Base-by-base conservation (phyloP, 2,888 invertebrate species). In the Achlya flavicornis region DNA sequence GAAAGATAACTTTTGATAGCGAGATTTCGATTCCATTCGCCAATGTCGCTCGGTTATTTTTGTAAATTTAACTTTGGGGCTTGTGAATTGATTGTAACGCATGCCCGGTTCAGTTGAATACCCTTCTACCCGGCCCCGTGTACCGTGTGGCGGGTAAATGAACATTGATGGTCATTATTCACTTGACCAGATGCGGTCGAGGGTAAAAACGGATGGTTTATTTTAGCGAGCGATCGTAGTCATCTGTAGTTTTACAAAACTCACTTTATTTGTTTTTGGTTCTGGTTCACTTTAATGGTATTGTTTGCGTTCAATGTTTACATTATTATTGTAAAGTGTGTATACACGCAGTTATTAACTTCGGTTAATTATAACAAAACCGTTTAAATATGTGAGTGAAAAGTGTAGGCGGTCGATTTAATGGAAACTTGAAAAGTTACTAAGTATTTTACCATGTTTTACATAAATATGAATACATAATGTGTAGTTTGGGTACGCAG, bases 201-300 rank as follows among this genome's bases (percentile, higher is more conserved):
- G 65, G 57, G 62, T 71, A 79, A 80, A 81, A 80, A 81, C 79
- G 69, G 72, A 71, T 64, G 81, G 76, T 68, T 66, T 65, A 71
- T 66, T 73, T 69, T 66, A 69, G 65, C 67, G 66, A 65, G 63
- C 61, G 61, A 61, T 61, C 64, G 61, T 12, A 41, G 12, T 19
- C 41, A 12, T 19, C 59, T 46, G 59, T 59, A 65, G 62, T 68
- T 70, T 59, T 46, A 62, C 61, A 57, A 65, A 58, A 57, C 53
- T 12, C 61, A 63, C 64, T 68, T 73, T 64, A 60, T 67, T 65
- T 63, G 62, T 60, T 63, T 12, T 64, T 61, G 64, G 41, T 41
- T 41, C 19, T 16, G 16, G 8, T 19, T 53, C 1, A 53, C 10
- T 53, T 53, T 53, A 53, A 10, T 10, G 8, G n/a, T 0, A 10